phyloP scores from a whole-genome alignment of 2,797 vertebrate genomes.

The Argentina silus region DNA sequence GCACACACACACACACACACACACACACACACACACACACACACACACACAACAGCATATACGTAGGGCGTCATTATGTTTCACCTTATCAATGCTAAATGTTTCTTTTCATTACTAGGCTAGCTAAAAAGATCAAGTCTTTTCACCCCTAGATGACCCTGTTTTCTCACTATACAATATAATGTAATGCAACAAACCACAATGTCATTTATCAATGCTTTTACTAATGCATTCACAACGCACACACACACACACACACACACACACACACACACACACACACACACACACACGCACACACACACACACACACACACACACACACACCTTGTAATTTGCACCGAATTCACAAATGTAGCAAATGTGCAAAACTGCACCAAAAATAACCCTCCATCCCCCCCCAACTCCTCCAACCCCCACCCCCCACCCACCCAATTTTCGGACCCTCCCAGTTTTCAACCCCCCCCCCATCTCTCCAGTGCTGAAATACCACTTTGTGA shows the following conservation, averaged over 20 bases:
- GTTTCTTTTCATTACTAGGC: too few relatives aligned
- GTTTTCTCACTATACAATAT: neutral
- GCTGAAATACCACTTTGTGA: constrained; percentile 78
- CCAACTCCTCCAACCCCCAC: neutral
- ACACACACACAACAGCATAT: neutral
- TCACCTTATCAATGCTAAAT: too few relatives aligned
- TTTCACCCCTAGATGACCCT: too few relatives aligned
- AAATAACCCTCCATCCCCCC: constrained; percentile 15
- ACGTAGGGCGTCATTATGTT: neutral
- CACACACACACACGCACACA: neutral
- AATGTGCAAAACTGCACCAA: too few relatives aligned
- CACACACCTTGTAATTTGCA: too few relatives aligned
- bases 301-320: too few relatives aligned
- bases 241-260: neutral
- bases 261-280: constrained; percentile 4
- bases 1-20: neutral
- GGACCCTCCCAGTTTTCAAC: constrained; percentile 53
- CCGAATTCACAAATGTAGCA: too few relatives aligned
- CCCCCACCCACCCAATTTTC: constrained; percentile 50
- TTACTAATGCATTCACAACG: neutral
- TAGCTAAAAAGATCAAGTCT: too few relatives aligned
- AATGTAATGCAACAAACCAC: neutral
- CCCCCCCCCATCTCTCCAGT: constrained; percentile 50
- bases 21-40: neutral
- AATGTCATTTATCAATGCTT: neutral